Conservation (phyloP, 1,140 invertebrate genomes). For the Chlorops oryzae region DNA sequence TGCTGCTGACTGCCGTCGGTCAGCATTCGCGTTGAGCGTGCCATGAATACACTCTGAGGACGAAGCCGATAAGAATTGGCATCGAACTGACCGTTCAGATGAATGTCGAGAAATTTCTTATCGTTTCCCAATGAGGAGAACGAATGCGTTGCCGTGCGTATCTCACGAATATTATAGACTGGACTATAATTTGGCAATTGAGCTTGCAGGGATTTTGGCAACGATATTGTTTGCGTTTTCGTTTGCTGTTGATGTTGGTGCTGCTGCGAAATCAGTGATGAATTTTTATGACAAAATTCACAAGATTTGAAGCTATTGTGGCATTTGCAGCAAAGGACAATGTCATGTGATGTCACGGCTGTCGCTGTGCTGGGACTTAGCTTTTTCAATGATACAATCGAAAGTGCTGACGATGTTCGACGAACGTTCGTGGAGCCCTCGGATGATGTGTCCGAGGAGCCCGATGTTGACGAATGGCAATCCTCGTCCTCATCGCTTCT, state of each 20-base stretch:
- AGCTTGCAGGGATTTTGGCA: conserved; percentile 1
- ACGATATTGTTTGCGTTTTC: background rate
- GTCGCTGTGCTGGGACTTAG: background rate
- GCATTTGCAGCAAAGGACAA: conserved; percentile 16
- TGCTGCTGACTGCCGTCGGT: conserved; percentile 4
- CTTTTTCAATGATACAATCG: background rate
- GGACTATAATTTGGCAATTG: conserved; percentile 34
- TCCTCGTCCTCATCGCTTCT: conserved; percentile 32
- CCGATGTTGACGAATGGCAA: conserved; percentile 18
- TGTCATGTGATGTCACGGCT: background rate
- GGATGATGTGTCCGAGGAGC: conserved; percentile 36
- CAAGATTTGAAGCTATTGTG: conserved; percentile 22
- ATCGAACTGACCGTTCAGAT: conserved; percentile 35
- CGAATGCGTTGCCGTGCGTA: conserved; percentile 38
- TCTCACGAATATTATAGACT: conserved; percentile 46
- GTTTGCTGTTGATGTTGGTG: conserved; percentile 1
- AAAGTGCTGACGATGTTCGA: conserved; percentile 17
- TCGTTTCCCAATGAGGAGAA: conserved; percentile 45
- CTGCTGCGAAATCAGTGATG: conserved; percentile 8
- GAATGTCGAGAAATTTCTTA: conserved; percentile 43
- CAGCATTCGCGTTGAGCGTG: conserved; percentile 11
- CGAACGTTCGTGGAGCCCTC: conserved; percentile 26
- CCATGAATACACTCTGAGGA: conserved; percentile 16
- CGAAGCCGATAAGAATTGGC: conserved; percentile 3
- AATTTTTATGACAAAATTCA: conserved; percentile 28